These are phyloP conservation scores for Eupithecia exiguata DNA, from an alignment of 2,888 invertebrate species.

Conservation along the genomic window DNA sequence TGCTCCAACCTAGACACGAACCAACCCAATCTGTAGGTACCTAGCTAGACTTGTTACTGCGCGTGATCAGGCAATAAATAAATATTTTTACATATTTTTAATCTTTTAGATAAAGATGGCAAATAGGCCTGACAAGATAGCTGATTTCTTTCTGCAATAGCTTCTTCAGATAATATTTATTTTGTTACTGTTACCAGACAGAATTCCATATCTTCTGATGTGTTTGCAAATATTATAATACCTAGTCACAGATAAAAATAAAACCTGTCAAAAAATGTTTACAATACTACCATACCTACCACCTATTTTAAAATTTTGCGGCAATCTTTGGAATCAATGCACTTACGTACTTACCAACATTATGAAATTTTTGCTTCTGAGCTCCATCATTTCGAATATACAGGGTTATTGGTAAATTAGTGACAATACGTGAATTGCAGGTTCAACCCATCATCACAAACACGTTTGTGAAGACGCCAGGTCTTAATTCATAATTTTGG, in stretches of 20 bases:
- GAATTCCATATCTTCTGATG: neutral
- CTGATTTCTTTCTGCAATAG: neutral
- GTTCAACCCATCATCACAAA: too few relatives aligned
- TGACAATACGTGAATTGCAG: too few relatives aligned
- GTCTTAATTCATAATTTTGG: too few relatives aligned
- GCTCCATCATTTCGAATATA: too few relatives aligned
- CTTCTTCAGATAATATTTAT: neutral
- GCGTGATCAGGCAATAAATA: neutral
- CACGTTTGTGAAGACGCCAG: too few relatives aligned
- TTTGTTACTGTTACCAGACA: neutral
- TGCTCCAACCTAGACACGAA: too few relatives aligned
- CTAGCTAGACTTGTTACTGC: neutral
- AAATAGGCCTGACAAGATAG: neutral
- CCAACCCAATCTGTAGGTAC: too few relatives aligned
- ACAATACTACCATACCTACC: neutral
- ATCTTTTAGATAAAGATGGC: neutral
- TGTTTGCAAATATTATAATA: neutral
- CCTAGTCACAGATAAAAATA: neutral
- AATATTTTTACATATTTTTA: neutral
- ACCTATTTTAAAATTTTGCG: neutral
- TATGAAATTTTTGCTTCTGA: too few relatives aligned
- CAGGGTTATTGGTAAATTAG: too few relatives aligned
- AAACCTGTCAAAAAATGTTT: neutral
- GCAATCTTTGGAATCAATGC: too few relatives aligned
- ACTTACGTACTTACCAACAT: neutral